These are phyloP conservation scores for Oryctolagus cuniculus DNA, from an alignment of 2,113 vertebrate genomes.

Conservation along the genomic window mOryCun1.1 NC_091432.1:191407001-191407500, in stretches of 20 bases:
- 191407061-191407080: neutral
- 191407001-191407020: neutral
- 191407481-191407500: constrained; percentile 38
- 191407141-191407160: neutral
- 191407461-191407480: constrained; percentile 68
- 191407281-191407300: neutral
- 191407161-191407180: neutral
- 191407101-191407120: neutral
- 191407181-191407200: neutral
- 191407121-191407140: neutral
- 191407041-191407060: neutral
- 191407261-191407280: constrained; percentile 21
- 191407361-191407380: constrained; percentile 64
- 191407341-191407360: neutral
- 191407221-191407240: constrained; percentile 23
- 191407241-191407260: neutral
- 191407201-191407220: constrained; percentile 47
- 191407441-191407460: constrained; percentile 42
- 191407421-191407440: constrained; percentile 39
- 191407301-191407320: constrained; percentile 39
- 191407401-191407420: constrained; percentile 44
- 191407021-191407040: neutral
- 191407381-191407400: constrained; percentile 19
- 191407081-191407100: neutral
- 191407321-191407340: constrained; percentile 31